Conservation (phyloP, 2,797 vertebrate species). For the Tragopan temminckii region DNA sequence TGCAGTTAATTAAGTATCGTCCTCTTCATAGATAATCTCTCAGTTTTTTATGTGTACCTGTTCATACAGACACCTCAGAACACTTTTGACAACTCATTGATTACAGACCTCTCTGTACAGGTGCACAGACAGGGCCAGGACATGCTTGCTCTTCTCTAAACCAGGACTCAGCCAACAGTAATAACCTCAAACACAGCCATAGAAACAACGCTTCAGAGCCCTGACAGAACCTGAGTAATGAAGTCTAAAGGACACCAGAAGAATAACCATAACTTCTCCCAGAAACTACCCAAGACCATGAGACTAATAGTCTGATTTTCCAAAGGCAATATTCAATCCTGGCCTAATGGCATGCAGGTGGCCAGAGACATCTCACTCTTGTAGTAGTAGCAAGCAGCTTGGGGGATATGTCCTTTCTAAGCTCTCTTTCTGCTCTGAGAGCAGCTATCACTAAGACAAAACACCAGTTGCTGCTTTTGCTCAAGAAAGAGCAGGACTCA, state of each 20-base stretch:
- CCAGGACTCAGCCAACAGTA: neutral
- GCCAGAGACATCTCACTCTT: neutral
- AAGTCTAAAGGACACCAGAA: neutral
- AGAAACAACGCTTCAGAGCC: fast-evolving
- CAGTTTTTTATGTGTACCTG: neutral
- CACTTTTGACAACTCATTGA: neutral
- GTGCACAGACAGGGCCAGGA: neutral
- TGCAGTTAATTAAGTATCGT: neutral
- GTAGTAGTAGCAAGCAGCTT: neutral
- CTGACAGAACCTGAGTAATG: neutral
- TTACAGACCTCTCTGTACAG: neutral
- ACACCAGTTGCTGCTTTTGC: neutral
- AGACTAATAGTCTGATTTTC: neutral
- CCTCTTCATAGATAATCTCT: fast-evolving
- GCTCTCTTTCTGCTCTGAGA: neutral
- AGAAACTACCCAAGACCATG: neutral
- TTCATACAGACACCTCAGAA: neutral
- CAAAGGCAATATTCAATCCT: neutral
- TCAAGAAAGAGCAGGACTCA: neutral
- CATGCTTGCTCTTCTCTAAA: fast-evolving
- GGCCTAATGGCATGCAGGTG: neutral
- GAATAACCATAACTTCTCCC: neutral
- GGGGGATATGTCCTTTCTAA: neutral
- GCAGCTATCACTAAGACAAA: neutral
- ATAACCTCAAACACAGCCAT: neutral